A percentile compares a stretch with the other conserved stretches of the same genome.
Conservation (phyloP, 2,888 invertebrate genomes). For the Drosophila histrio region DNA sequence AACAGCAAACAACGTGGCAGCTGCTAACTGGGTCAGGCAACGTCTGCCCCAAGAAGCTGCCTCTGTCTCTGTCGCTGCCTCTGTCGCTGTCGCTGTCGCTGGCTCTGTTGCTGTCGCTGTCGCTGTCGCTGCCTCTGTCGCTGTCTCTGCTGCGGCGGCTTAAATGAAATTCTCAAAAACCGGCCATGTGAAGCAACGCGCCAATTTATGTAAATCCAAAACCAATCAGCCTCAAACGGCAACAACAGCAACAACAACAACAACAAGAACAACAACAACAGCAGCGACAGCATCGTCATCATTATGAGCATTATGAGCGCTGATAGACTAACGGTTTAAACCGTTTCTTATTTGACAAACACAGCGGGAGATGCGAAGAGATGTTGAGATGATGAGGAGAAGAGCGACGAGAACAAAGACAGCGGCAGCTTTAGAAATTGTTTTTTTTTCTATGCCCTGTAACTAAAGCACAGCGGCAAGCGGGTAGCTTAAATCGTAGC, state of each 20-base stretch:
- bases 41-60: conserved; percentile 42
- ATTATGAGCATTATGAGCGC: conserved; percentile 58
- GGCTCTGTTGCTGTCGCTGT: background rate
- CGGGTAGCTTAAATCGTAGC: background rate
- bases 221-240: conserved; percentile 71
- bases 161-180: conserved; percentile 60
- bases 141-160: conserved; percentile 11
- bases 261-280: conserved; percentile 21
- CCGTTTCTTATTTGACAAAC: conserved; percentile 63
- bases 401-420: conserved; percentile 6
- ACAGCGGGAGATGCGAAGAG: conserved; percentile 15
- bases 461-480: background rate
- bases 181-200: conserved; percentile 67
- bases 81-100: background rate
- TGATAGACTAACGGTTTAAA: conserved; percentile 66
- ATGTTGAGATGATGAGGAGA: background rate
- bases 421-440: conserved; percentile 20
- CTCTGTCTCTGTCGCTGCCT: background rate
- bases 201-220: conserved; percentile 76
- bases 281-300: conserved; percentile 36
- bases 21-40: conserved; percentile 65
- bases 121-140: background rate
- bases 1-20: conserved; percentile 16
- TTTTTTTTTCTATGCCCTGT: conserved; percentile 28
- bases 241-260: conserved; percentile 34